Percentiles rank a stretch among this genome's conserved stretches.
Evolutionary conservation across 2,888 invertebrate genomes (phyloP).

Genomic region (Hyposoter didymator): DNA sequence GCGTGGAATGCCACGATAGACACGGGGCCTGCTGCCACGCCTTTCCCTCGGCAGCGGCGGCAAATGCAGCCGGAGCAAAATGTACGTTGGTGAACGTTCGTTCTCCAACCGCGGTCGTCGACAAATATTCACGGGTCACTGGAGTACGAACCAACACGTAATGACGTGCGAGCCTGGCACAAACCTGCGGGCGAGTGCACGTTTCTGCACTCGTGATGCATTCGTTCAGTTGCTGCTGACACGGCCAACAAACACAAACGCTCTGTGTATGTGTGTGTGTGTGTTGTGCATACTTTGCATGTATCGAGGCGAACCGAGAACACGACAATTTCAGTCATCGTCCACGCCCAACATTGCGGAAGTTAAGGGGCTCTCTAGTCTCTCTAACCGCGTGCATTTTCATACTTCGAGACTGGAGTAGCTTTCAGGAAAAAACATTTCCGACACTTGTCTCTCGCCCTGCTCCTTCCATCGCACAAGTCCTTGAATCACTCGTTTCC

Average conservation of each 20-base stretch:
- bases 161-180: constrained; percentile 72
- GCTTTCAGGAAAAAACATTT: neutral
- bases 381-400: neutral
- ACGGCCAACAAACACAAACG: neutral
- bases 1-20: constrained; percentile 76
- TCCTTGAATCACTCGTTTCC: neutral
- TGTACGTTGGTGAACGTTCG: constrained; percentile 77
- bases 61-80: constrained; percentile 50
- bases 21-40: constrained; percentile 79
- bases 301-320: constrained; percentile 9
- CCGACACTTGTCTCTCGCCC: neutral
- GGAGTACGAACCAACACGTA: constrained; percentile 78
- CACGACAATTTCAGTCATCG: constrained; percentile 28
- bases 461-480: neutral
- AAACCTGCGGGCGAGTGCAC: constrained; percentile 67
- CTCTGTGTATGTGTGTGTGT: neutral
- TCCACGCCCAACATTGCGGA: constrained; percentile 60
- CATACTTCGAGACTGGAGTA: neutral
- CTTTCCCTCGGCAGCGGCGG: constrained; percentile 77
- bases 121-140: constrained; percentile 83
- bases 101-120: constrained; percentile 69
- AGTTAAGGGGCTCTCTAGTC: constrained; percentile 34
- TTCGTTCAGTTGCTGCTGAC: constrained; percentile 45
- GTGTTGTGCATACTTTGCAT: neutral
- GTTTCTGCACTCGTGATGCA: constrained; percentile 73